Percentiles rank a stretch among this genome's conserved stretches.
Evolutionary conservation across 1,140 invertebrate genomes (phyloP).

Genomic region (Pararge aegeria): DNA sequence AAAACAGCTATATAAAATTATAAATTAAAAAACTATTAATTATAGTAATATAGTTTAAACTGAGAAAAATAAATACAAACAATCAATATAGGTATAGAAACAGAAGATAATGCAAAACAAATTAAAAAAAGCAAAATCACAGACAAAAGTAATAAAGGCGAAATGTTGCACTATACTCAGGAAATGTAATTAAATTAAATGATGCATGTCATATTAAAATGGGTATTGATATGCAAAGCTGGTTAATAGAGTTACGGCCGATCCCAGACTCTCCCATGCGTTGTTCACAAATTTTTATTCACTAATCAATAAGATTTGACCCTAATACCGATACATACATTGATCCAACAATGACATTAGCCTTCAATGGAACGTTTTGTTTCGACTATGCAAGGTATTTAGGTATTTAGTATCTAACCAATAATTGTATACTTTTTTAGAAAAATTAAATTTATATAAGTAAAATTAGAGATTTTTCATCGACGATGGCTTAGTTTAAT

Average conservation of each 20-base stretch:
- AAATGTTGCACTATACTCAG: slow-evolving; percentile 28
- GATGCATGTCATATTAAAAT: slow-evolving; percentile 74
- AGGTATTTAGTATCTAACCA: background rate
- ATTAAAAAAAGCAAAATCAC: background rate
- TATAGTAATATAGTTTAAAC: too few relatives aligned
- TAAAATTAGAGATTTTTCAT: too few relatives aligned
- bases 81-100: too few relatives aligned
- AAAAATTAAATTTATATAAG: too few relatives aligned
- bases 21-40: too few relatives aligned
- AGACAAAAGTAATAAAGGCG: background rate
- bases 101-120: background rate
- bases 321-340: slow-evolving; percentile 61
- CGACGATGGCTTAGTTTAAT: too few relatives aligned
- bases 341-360: slow-evolving; percentile 49
- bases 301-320: slow-evolving; percentile 67
- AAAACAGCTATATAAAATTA: too few relatives aligned
- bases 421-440: too few relatives aligned
- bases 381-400: slow-evolving; percentile 22
- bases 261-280: slow-evolving; percentile 53
- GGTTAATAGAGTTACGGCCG: slow-evolving; percentile 51
- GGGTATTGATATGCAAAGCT: slow-evolving; percentile 76
- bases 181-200: slow-evolving; percentile 74
- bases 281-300: slow-evolving; percentile 67
- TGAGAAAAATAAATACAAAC: too few relatives aligned
- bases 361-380: slow-evolving; percentile 44